Evolutionary conservation across 2,113 vertebrate genomes (phyloP), one percentile per base, ranked within the genome.

Genomic region (Mastomys coucha): DNA sequence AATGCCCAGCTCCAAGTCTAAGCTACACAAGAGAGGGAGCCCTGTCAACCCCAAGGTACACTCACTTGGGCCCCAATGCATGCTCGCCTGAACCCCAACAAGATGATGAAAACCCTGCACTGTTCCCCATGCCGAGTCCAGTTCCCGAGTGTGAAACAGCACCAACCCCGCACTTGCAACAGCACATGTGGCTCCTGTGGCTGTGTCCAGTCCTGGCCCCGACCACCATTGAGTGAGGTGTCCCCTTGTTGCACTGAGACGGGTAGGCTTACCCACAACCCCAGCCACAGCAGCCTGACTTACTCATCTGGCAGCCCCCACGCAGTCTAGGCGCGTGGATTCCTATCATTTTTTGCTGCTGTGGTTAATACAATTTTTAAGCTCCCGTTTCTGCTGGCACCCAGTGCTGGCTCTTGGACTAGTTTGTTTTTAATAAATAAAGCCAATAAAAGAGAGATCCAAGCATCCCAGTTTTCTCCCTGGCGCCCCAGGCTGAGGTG

Each of bases 371-470:
- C 26, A 36, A 91, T 89, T 63, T 92, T 84, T 60, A 94, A 89
- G 51, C 89, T 95, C 93, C 91, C 91, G 91, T 78, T 84, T 90
- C 26, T 56, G 28, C 67, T 42, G 60, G 17, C 33, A n/a, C 72
- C 89, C 88, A 87, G 73, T 78, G 49, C 39, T 60, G 70, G 91
- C 42, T 49, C 85, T 56, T 17, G 14, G 51, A 60, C 86, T 92
- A 56, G 82, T 89, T 91, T 89, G 63, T 85, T 88, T 88, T 94
- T 93, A 70, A 97, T 85, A 96, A 95, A 94, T 80, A 88, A 95
- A 93, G 69, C 69, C 89, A 53, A 92, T 96, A 86, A 31, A n/a
- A 58, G 80, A 91, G 84, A 76, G 89, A 91, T 28, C 90, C 69
- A 76, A 58, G 77, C n/a, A 14, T 75, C 78, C 78, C 58, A 42